Base-by-base conservation (phyloP, 2,888 invertebrate species). In the Villa cingulata region DNA sequence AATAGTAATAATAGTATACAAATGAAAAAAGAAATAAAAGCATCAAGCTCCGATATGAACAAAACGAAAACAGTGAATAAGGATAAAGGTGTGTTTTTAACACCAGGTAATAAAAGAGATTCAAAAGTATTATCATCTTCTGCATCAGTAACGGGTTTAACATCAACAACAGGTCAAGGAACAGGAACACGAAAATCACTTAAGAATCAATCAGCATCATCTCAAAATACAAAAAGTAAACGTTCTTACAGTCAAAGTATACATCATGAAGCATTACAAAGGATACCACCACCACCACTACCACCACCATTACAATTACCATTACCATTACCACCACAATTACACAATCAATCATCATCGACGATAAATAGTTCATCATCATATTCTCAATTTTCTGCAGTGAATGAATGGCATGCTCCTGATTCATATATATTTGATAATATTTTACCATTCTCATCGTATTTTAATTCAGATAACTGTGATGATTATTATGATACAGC, bases 251-350 rank as follows among this genome's bases (percentile, higher is more conserved):
- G 54, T 50, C 54, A 56, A 53, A 54, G 52, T 38, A 52, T 73
- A 12, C 64, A 74, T 23, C 76, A 77, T 54, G 77, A 77, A 59
- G 73, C 75, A 0, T 57, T 77, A 46, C 76, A 77, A 57, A 74
- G 77, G 73, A 76, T 77, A 75, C n/a, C n/a, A n/a, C n/a, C n/a
- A n/a, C n/a, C n/a, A n/a, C n/a, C n/a, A n/a, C n/a, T n/a, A n/a
- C n/a, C n/a, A n/a, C n/a, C n/a, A n/a, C n/a, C n/a, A n/a, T n/a
- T n/a, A n/a, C n/a, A n/a, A n/a, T n/a, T n/a, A n/a, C n/a, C n/a
- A n/a, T n/a, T n/a, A n/a, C n/a, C n/a, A n/a, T n/a, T n/a, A n/a
- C n/a, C n/a, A 68, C 72, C 41, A 53, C 56, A 59, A 50, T 37
- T n/a, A 50, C 32, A 34, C 10, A 14, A 19, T 17, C n/a, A n/a